Percentiles rank a stretch among this genome's conserved stretches.
Conservation (phyloP, 2,113 vertebrate species). For the Seriola rivoliana region DNA sequence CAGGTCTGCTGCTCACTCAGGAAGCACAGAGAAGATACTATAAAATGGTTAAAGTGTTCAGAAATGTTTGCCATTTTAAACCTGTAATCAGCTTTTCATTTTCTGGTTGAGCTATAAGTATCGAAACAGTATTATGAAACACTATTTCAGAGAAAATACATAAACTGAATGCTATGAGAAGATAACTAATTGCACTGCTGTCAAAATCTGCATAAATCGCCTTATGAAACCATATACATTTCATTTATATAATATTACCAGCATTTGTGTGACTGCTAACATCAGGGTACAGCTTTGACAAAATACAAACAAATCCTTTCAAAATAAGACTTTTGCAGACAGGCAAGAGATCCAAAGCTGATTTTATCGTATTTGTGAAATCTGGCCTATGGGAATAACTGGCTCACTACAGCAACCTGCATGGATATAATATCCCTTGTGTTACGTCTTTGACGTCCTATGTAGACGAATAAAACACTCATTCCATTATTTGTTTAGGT, state of each 20-base stretch:
- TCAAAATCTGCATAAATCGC: not conserved
- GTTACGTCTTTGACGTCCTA: not conserved
- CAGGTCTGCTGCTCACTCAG: not conserved
- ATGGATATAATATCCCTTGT: not conserved
- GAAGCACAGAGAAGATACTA: not conserved
- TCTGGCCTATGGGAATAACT: not conserved
- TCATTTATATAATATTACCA: not conserved
- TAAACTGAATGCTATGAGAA: not conserved
- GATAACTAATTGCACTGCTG: not conserved
- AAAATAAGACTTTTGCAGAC: not conserved
- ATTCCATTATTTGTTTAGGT: not conserved
- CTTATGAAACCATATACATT: not conserved
- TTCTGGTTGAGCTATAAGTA: conserved; percentile 2
- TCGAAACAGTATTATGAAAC: not conserved
- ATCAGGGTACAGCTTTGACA: not conserved
- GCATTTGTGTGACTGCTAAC: not conserved
- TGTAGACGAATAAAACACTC: not conserved
- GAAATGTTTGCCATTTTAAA: not conserved
- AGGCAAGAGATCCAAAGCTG: not conserved
- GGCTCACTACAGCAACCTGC: not conserved
- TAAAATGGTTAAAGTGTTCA: not conserved
- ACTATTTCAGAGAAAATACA: not conserved
- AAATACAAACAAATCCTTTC: conserved; percentile 2
- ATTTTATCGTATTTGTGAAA: not conserved
- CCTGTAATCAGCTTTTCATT: not conserved